A percentile compares a stretch with the other conserved stretches of the same genome.
These are phyloP conservation scores for Sepioteuthis lessoniana DNA, from an alignment of 2,888 invertebrate species.

Conservation along the genomic window DNA sequence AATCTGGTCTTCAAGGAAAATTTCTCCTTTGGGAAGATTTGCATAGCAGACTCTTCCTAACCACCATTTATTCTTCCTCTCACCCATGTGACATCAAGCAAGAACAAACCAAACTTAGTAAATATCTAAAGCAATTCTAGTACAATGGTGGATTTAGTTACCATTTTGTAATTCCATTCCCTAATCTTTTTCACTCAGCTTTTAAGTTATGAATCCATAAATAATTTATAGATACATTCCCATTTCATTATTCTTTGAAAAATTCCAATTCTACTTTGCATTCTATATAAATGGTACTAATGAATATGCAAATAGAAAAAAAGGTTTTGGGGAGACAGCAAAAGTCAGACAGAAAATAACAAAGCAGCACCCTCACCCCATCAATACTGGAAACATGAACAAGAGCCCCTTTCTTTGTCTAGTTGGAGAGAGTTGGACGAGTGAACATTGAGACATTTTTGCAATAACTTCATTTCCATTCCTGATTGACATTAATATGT, in stretches of 20 bases:
- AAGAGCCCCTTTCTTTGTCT: neutral
- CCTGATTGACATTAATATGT: too few relatives aligned
- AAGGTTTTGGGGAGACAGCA: too few relatives aligned
- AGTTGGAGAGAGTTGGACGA: neutral
- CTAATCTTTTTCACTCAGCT: neutral
- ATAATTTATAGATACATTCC: neutral
- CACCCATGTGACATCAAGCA: neutral
- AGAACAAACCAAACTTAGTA: neutral
- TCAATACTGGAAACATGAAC: neutral
- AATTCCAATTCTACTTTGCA: neutral
- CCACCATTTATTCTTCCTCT: neutral
- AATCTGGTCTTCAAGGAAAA: too few relatives aligned
- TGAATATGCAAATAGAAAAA: neutral
- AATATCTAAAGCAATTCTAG: neutral
- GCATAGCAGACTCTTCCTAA: neutral
- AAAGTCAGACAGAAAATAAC: neutral
- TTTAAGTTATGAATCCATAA: neutral
- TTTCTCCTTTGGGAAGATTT: neutral
- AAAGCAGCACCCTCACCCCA: neutral
- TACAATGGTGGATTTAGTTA: neutral
- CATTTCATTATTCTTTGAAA: neutral
- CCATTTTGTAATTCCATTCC: neutral
- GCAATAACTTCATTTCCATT: too few relatives aligned
- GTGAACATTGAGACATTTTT: too few relatives aligned
- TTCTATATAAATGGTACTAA: neutral